phyloP scores from a whole-genome alignment of 2,888 invertebrate genomes.

The Temnothorax unifasciatus region DNA sequence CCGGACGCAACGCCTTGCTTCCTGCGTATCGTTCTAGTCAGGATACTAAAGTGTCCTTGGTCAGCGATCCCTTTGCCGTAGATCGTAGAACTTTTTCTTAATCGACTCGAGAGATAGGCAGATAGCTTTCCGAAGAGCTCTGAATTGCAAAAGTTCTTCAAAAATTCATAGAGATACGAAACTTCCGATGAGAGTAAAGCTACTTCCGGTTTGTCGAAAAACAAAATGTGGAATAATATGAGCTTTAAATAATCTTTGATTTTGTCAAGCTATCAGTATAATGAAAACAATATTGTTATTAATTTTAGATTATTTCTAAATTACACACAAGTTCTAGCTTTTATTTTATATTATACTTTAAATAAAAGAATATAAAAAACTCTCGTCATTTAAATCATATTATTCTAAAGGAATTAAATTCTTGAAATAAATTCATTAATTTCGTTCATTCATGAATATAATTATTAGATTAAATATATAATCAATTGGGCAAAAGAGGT shows the following conservation, averaged over 20 bases:
- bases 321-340: not conserved
- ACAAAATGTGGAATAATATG: not conserved
- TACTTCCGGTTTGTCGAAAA: not conserved
- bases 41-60: constrained; percentile 62
- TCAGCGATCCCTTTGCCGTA: constrained; percentile 8
- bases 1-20: constrained; percentile 66
- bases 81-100: not conserved
- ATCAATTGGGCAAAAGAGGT: not conserved
- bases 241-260: not conserved
- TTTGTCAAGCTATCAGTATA: not conserved
- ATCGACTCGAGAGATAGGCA: not conserved
- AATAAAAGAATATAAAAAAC: not conserved
- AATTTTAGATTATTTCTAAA: not conserved
- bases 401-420: not conserved
- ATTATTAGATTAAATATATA: not conserved
- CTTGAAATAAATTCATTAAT: not conserved
- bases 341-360: not conserved
- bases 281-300: not conserved
- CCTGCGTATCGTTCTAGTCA: constrained; percentile 61
- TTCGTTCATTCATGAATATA: not conserved
- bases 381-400: too few species aligned
- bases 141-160: not conserved
- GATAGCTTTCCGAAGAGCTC: not conserved
- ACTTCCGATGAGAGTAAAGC: not conserved
- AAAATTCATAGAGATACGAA: not conserved